phyloP scores from a whole-genome alignment of 2,797 vertebrate species.

The Typhlichthys subterraneus region DNA sequence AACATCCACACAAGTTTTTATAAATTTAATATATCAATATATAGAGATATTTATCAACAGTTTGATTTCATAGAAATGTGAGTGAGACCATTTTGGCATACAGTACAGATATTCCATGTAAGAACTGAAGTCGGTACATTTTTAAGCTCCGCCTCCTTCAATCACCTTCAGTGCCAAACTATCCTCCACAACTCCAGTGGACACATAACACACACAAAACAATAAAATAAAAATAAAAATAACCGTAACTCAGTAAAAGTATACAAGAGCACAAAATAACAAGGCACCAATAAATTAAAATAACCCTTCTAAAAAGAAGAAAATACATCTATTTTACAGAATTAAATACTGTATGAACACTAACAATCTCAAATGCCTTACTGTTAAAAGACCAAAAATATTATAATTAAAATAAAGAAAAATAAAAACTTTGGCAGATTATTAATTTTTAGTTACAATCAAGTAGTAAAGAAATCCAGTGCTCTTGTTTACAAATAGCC shows the following conservation, averaged over 20 bases:
- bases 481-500: conserved; percentile 82
- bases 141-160: conserved; percentile 34
- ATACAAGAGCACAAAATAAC: conserved; percentile 78
- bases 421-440: conserved; percentile 84
- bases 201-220: conserved; percentile 40
- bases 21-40: conserved; percentile 89
- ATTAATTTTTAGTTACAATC: conserved; percentile 87
- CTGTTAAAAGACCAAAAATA: conserved; percentile 72
- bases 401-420: conserved; percentile 49
- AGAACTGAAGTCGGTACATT: conserved; percentile 80
- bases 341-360: conserved; percentile 77
- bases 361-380: conserved; percentile 60
- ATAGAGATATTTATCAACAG: conserved; percentile 88
- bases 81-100: conserved; percentile 87
- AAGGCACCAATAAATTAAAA: conserved; percentile 89
- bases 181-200: conserved; percentile 24
- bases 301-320: conserved; percentile 50
- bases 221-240: conserved; percentile 30
- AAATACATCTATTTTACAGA: conserved; percentile 74
- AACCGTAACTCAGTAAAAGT: conserved; percentile 67
- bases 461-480: conserved; percentile 87
- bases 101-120: conserved; percentile 83
- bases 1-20: conserved; percentile 62
- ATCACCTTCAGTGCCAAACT: not conserved
- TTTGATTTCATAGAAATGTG: conserved; percentile 86